A percentile compares a stretch with the other conserved stretches of the same genome.
These are phyloP conservation scores for Plagodis pulveraria DNA, from an alignment of 2,888 invertebrate species.

Conservation along the genomic window DNA sequence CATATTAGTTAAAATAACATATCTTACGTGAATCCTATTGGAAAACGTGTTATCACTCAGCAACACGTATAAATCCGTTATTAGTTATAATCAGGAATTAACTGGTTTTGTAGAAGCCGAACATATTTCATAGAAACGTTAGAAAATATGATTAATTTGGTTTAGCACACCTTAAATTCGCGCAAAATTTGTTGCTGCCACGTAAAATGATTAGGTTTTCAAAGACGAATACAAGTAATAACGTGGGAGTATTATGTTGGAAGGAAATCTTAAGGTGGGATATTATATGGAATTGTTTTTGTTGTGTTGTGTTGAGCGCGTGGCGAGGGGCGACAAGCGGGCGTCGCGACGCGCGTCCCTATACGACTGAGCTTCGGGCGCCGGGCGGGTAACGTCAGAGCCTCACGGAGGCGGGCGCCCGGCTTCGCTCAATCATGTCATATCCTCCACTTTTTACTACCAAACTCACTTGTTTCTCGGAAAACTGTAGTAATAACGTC, in stretches of 20 bases:
- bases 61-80: too few relatives aligned
- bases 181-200: background rate
- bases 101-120: background rate
- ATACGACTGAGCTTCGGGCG: slow-evolving; percentile 24
- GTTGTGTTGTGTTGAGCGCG: slow-evolving; percentile 14
- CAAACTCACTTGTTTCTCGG: background rate
- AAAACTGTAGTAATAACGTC: background rate
- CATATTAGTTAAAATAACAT: background rate
- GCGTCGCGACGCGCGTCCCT: slow-evolving; percentile 29
- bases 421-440: background rate
- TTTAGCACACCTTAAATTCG: slow-evolving; percentile 4
- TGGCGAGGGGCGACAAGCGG: slow-evolving; percentile 10
- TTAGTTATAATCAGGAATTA: too few relatives aligned
- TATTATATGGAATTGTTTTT: background rate
- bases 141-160: slow-evolving; percentile 4
- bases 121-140: background rate
- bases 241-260: too few relatives aligned
- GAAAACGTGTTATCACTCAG: too few relatives aligned
- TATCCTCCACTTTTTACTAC: background rate
- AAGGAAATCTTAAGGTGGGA: too few relatives aligned
- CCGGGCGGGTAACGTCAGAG: slow-evolving; percentile 7
- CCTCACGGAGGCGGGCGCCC: background rate
- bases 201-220: background rate
- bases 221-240: background rate
- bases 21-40: background rate